Evolutionary conservation across 2,113 vertebrate species (phyloP), one percentile per base, ranked within the genome.

Genomic region (Turdus rufiventris): DNA sequence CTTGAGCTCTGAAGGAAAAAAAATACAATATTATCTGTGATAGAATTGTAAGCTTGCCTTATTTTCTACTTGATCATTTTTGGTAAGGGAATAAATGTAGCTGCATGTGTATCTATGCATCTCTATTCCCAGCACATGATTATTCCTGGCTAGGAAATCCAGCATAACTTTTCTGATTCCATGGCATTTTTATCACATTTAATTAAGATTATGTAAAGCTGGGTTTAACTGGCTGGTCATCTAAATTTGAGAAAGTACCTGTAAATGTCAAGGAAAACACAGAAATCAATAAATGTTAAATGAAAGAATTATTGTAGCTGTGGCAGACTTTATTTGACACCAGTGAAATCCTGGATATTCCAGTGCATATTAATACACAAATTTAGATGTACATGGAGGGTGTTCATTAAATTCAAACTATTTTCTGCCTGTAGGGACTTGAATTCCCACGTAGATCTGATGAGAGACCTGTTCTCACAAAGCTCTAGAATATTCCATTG

Each of bases 11-110:
- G 25, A 66, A 65, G n/a, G 47, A n/a, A 75, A 60, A 45, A 24
- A 87, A 65, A 9, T 9, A n/a, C 68, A 87, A 53, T 72, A 82
- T 34, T 57, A 38, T 58, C 17, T 74, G 36, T 76, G 43, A 34
- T 63, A 47, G 66, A 89, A 88, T 24, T 76, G 26, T 40, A 56
- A 75, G 71, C 7, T 4, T 89, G 48, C 38, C 56, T 90, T 89
- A 66, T 96, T 94, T 96, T 95, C 40, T 53, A 63, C 48, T 94
- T 77, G 63, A 76, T 94, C 20, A 67, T 91, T 94, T 95, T 78
- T 89, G 73, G 73, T 51, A 63, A 57, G n/a, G 48, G 62, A 70
- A 77, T 81, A 68, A 76, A 63, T 63, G 58, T 70, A 71, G 51
- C 33, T 85, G 62, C 33, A 42, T 85, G 50, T 70, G 5, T 85